Evolutionary conservation across 2,113 vertebrate genomes (phyloP).

Genomic region (Tyto alba): DNA sequence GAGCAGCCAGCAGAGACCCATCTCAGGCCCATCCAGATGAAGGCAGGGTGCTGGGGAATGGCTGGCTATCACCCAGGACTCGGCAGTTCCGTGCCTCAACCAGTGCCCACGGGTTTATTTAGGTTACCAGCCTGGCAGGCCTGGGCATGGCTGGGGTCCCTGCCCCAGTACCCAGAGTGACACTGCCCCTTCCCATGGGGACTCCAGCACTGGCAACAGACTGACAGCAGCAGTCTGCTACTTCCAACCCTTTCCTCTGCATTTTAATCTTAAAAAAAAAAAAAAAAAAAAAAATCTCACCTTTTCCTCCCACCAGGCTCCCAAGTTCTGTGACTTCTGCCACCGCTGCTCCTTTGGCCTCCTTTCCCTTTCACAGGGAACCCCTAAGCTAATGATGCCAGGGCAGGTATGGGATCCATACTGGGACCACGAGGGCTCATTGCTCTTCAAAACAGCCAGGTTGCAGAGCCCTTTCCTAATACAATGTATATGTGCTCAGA

Average conservation of each 20-base stretch:
- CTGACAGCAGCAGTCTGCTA: background rate
- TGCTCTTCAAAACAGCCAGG: background rate
- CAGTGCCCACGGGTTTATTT: background rate
- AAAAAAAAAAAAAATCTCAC: background rate
- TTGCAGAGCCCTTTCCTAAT: background rate
- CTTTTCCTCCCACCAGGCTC: background rate
- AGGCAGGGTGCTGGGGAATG: background rate
- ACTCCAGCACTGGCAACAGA: background rate
- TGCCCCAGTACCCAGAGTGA: background rate
- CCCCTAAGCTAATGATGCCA: background rate
- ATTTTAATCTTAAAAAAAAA: background rate
- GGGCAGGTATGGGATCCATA: background rate
- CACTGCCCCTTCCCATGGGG: rapidly evolving
- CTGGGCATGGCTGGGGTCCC: background rate
- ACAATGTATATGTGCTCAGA: background rate
- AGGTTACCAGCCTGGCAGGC: background rate
- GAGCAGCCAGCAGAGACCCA: background rate
- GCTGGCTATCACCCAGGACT: background rate
- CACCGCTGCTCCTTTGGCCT: background rate
- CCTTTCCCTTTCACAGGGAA: background rate
- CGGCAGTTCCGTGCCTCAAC: rapidly evolving
- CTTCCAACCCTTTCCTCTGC: background rate
- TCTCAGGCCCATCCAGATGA: background rate
- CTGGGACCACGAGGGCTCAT: background rate
- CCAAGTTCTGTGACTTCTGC: background rate